Percentiles rank a stretch among this genome's conserved stretches.
Evolutionary conservation across 2,888 invertebrate genomes (phyloP).

Genomic region (Selenia dentaria): DNA sequence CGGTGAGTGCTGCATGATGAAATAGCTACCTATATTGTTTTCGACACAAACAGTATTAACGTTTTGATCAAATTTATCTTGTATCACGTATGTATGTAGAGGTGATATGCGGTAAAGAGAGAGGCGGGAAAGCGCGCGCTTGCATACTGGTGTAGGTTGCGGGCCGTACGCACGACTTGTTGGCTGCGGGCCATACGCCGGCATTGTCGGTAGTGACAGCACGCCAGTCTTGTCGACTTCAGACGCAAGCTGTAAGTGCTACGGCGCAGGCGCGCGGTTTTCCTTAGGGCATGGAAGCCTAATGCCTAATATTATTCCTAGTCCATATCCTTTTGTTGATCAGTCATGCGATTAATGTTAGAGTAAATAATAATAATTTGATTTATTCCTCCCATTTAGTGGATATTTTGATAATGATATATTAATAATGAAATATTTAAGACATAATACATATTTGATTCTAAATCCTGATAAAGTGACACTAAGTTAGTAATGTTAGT

Average conservation of each 20-base stretch:
- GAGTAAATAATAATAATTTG: constrained; percentile 83
- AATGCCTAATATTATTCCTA: constrained; percentile 84
- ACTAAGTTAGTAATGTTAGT: constrained; percentile 84
- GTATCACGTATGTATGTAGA: constrained; percentile 69
- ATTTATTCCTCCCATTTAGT: constrained; percentile 85
- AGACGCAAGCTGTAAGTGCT: too few relatives aligned
- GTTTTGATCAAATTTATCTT: constrained; percentile 75
- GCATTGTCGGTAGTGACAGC: neutral
- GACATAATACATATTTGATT: constrained; percentile 85
- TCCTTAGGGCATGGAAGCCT: constrained; percentile 72
- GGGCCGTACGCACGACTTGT: constrained; percentile 10
- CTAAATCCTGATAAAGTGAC: constrained; percentile 85
- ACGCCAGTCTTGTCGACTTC: too few relatives aligned
- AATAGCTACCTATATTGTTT: constrained; percentile 72
- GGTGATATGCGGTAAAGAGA: constrained; percentile 77
- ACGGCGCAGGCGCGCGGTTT: constrained; percentile 42
- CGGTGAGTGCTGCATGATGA: constrained; percentile 61
- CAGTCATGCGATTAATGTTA: constrained; percentile 85
- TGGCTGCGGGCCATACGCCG: constrained; percentile 12
- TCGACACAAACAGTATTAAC: constrained; percentile 78
- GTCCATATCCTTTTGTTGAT: constrained; percentile 85
- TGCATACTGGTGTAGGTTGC: constrained; percentile 29
- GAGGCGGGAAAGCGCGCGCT: constrained; percentile 49
- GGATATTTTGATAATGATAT: constrained; percentile 85
- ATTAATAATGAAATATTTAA: constrained; percentile 85